Conservation (phyloP, 2,888 invertebrate genomes). For the Hecatera dysodea region DNA sequence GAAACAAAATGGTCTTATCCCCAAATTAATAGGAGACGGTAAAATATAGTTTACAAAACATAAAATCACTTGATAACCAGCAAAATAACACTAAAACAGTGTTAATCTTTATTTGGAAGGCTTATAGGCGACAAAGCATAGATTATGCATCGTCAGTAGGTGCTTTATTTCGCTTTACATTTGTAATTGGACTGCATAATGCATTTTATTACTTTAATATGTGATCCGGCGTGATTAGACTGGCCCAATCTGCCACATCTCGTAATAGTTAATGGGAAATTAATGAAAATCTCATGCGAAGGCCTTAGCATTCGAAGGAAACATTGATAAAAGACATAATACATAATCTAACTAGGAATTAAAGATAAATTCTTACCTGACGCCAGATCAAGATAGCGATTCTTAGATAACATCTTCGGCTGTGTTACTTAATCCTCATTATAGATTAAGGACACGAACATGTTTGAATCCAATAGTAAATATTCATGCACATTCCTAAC, state of each 20-base stretch:
- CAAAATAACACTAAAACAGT: constrained; percentile 22
- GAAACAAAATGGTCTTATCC: constrained; percentile 48
- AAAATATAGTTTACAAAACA: constrained; percentile 28
- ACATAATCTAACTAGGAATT: constrained; percentile 10
- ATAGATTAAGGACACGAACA: neutral
- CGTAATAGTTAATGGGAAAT: constrained; percentile 4
- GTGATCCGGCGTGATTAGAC: constrained; percentile 42
- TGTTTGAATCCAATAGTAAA: neutral
- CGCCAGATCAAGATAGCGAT: constrained; percentile 25
- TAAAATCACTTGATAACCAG: constrained; percentile 42
- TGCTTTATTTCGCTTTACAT: constrained; percentile 41
- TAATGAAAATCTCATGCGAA: neutral
- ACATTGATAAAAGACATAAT: constrained; percentile 5
- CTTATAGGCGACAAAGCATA: constrained; percentile 20
- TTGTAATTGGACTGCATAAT: constrained; percentile 49
- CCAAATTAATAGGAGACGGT: constrained; percentile 42
- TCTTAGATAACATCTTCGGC: constrained; percentile 35
- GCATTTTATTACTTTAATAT: constrained; percentile 47
- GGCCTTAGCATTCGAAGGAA: constrained; percentile 4
- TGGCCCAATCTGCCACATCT: constrained; percentile 9
- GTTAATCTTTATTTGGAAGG: constrained; percentile 45
- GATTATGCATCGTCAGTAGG: constrained; percentile 27
- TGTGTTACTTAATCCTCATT: constrained; percentile 16
- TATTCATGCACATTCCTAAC: constrained; percentile 36
- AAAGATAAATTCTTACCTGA: constrained; percentile 22